phyloP scores from a whole-genome alignment of 2,797 vertebrate species.

The Lagodon rhomboides region DNA sequence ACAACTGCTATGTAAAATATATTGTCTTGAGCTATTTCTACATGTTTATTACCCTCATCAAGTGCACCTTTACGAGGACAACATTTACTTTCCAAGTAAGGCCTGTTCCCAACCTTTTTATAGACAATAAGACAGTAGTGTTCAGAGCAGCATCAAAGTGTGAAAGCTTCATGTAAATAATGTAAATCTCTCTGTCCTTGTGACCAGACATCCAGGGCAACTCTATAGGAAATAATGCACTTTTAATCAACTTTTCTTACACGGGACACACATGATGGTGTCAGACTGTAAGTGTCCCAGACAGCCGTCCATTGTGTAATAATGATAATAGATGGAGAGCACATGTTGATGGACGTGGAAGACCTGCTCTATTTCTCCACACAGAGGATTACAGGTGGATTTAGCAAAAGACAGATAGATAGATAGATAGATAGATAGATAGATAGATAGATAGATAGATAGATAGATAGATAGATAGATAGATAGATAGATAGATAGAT shows the following conservation, averaged over 20 bases:
- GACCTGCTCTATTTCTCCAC: slow-evolving; percentile 63
- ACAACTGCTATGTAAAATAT: not conserved
- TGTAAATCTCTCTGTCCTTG: not conserved
- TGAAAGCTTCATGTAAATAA: not conserved
- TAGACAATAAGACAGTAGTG: not conserved
- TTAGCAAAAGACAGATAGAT: slow-evolving; percentile 35
- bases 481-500: not conserved
- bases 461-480: slow-evolving; percentile 3
- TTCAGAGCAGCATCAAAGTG: not conserved
- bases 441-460: not conserved
- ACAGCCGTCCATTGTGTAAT: slow-evolving; percentile 46
- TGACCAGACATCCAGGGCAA: not conserved
- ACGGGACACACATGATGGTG: slow-evolving; percentile 7
- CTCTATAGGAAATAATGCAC: not conserved
- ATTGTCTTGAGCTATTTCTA: not conserved
- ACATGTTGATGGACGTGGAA: slow-evolving; percentile 42
- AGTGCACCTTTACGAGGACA: not conserved
- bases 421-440: slow-evolving; percentile 3
- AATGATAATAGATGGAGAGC: slow-evolving; percentile 56
- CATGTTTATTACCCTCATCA: not conserved
- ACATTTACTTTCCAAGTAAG: not conserved
- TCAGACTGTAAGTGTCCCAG: slow-evolving; percentile 36
- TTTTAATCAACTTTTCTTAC: not conserved
- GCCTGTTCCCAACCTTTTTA: not conserved
- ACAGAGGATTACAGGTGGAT: slow-evolving; percentile 67